These are phyloP conservation scores for Brachypteracias leptosomus DNA, from an alignment of 2,113 vertebrate species.

Conservation along the genomic window DNA sequence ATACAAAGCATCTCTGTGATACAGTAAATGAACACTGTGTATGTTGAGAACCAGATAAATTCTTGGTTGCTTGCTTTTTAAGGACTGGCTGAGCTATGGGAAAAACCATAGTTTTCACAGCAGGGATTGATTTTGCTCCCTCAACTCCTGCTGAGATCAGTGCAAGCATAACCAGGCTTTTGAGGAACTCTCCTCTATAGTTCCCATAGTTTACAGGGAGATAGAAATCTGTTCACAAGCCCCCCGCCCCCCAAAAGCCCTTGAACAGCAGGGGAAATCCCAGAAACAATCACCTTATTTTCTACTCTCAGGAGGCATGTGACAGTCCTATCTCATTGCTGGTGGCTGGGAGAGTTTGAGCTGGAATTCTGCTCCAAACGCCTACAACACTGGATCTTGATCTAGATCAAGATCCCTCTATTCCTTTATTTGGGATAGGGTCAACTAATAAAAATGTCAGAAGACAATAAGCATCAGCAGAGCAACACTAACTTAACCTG, in stretches of 20 bases:
- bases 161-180: not conserved
- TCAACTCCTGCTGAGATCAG: conserved; percentile 9
- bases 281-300: not conserved
- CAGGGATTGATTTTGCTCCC: conserved; percentile 11
- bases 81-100: not conserved
- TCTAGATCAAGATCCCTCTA: not conserved
- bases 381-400: not conserved
- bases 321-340: not conserved
- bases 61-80: not conserved
- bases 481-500: not conserved
- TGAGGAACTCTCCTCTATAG: not conserved
- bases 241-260: not conserved
- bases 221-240: not conserved
- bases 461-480: not conserved
- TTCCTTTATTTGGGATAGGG: not conserved
- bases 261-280: not conserved
- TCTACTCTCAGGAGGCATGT: not conserved
- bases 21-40: not conserved
- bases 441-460: not conserved
- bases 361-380: not conserved
- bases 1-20: not conserved
- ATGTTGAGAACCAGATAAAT: not conserved
- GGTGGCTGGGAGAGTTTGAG: not conserved
- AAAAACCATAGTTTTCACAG: conserved; percentile 16
- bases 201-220: not conserved